Base-by-base conservation (phyloP, 1,140 invertebrate genomes). In the Saccostrea cuccullata region DNA sequence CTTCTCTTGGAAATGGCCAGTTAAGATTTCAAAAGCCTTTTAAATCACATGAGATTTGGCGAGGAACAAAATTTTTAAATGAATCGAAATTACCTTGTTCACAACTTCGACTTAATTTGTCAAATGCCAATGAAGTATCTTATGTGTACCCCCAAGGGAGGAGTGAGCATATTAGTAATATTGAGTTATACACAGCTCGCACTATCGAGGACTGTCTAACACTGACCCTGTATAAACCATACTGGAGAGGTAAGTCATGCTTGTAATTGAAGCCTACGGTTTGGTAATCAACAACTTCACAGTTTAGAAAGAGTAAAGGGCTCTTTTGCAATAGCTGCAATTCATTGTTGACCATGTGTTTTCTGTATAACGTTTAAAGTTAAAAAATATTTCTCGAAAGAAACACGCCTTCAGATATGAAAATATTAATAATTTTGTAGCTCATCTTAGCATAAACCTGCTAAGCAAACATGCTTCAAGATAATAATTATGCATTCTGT, bases 61-160 rank as follows among this genome's bases (percentile, higher is more conserved):
- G 30, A 30, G 70, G 26, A 77, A 77, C 70, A 17, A 77, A 77
- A 77, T 77, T 77, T 17, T 77, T 77, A 77, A 30, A 77, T 36
- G 26, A 77, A 17, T 36, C 70, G 70, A 77, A 77, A 77, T 77
- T 13, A 36, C 26, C 70, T 26, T 77, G 70, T 30, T 77, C 70
- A 30, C 70, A 77, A 77, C 70, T 26, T 77, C 70, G 26, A 77
- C 70, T 77, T 77, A 77, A 77, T 77, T 77, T 77, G 70, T 77
- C 70, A 77, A 77, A 77, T 12, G 12, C 26, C 30, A 26, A 77
- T 26, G 70, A 77, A 11, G 26, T 77, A 77, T 77, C 70, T 26
- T 30, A 77, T 36, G 17, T 26, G 9, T 77, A 30, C 30, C 70
- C 70, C 26, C 70, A 77, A 36, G 70, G 70, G 23, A 26, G 70